Evolutionary conservation across 1,140 invertebrate species (phyloP).

Genomic region (Lordiphosa stackelbergi): DNA sequence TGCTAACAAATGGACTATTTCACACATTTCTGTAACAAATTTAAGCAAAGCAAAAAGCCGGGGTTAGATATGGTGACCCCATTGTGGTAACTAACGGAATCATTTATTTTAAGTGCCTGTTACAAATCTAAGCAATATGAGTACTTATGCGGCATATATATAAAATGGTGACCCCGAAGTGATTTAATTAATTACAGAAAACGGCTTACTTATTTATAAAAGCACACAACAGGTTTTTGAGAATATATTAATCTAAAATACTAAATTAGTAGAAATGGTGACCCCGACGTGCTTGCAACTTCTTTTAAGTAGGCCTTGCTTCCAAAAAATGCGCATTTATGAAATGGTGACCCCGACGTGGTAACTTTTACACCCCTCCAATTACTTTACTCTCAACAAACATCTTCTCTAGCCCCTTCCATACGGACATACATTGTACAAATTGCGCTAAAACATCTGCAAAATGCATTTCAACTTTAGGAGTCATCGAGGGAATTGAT

Average conservation of each 20-base stretch:
- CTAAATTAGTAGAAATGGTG: too few species aligned
- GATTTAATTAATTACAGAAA: too few species aligned
- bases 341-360: neutral
- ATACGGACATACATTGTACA: slow-evolving; percentile 21
- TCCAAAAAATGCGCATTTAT: too few species aligned
- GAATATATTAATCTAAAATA: too few species aligned
- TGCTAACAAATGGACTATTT: too few species aligned
- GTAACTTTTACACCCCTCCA: neutral
- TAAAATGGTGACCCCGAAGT: slow-evolving; percentile 9
- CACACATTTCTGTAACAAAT: too few species aligned
- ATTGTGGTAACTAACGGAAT: neutral
- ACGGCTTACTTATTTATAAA: too few species aligned
- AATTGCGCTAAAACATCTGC: slow-evolving; percentile 51
- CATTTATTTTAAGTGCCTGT: too few species aligned
- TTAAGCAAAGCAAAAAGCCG: too few species aligned
- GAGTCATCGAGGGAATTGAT: slow-evolving; percentile 51
- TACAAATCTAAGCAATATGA: neutral
- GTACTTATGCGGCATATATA: neutral
- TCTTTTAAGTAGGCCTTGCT: too few species aligned
- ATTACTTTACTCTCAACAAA: neutral
- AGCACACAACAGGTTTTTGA: too few species aligned
- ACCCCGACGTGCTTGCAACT: slow-evolving; percentile 2
- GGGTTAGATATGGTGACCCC: neutral
- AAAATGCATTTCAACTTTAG: slow-evolving; percentile 36
- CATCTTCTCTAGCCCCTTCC: neutral